Base-by-base conservation (phyloP, 2,888 invertebrate genomes). In the Orthosia incerta region DNA sequence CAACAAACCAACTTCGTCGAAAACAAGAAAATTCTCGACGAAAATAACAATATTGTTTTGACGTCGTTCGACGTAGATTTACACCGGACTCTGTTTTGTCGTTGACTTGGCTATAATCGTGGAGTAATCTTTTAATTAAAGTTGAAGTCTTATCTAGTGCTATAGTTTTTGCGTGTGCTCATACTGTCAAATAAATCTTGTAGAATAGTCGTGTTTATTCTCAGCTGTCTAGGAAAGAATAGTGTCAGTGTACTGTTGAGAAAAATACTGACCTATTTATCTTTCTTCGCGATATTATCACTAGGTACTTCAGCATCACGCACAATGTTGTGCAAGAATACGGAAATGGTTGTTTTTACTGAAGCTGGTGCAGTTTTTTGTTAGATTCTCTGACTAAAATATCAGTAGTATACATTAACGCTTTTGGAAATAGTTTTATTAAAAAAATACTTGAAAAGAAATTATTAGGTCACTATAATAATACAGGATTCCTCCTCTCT, bases 11-110 rank as follows among this genome's bases (percentile, higher is more conserved):
- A 80, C 76, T 79, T 76, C 53, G 75, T 76, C 69, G 78, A 86
- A 89, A 88, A 89, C 82, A 89, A 86, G 84, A 80, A 84, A 80
- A 84, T 82, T 83, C 76, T 77, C 75, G 64, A 68, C 75, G 78
- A 84, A 83, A 86, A 88, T 80, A 86, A 85, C 74, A 84, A 67
- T 85, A 84, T 86, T 87, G 82, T 88, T 86, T 84, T 85, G 80
- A 87, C 84, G 70, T 65, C 73, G 56, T 71, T 73, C 53, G 68
- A 57, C 57, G 59, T 69, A 63, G 69, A 74, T 73, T 83, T 74
- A 69, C 57, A 60, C 62, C 62, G 64, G 70, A 67, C 61, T 76
- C 61, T 71, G 67, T 81, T 80, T 74, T 26, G 53, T 55, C 13
- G 79, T 84, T 74, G 67, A 79, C 71, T 74, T 73, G 67, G 61